Base-by-base conservation (phyloP, 1,140 invertebrate species). In the Dinoponera quadriceps region DNA sequence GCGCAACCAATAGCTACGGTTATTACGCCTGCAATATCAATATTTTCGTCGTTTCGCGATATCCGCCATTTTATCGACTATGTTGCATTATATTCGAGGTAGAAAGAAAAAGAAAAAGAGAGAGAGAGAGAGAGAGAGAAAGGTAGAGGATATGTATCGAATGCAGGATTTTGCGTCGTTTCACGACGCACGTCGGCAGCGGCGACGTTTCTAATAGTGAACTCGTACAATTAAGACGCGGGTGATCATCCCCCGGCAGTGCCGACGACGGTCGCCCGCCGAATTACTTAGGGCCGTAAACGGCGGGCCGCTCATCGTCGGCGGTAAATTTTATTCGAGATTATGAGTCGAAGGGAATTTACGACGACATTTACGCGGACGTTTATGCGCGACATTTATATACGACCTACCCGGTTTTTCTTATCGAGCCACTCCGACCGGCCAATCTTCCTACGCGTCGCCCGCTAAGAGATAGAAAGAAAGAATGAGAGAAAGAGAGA, bases 351-450 rank as follows among this genome's bases (percentile, higher is more conserved):
- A 69, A 69, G 63, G 22, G 11, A 44, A 57, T 78, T 69, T 78
- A 78, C 63, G 75, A 44, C 33, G 75, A 68, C 63, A 27, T 69
- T 78, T 27, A 78, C 22, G 65, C 14, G 18, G 75, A 78, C 63
- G 51, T 78, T 78, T 78, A 78, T 55, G 75, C 22, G 75, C 62
- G 75, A 78, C 51, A 44, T 54, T 77, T 77, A 77, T 78, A 78
- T 69, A 78, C 33, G 75, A 48, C 5, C 38, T 62, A 22, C 2
- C n/a, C n/a, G 22, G 33, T 69, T 69, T 78, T 78, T 78, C 75
- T 78, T 57, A 78, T 68, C 62, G 29, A 25, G 22, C 18, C 14
- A 20, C 48, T 48, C 18, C 11, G 60, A 38, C 11, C 29, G 20
- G 27, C 65, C 18, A 55, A 25, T 38, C 48, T 25, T 66, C 11